Evolutionary conservation across 1,140 invertebrate genomes (phyloP), one percentile per base, ranked within the genome.

Genomic region (Coenobita brevimanus): DNA sequence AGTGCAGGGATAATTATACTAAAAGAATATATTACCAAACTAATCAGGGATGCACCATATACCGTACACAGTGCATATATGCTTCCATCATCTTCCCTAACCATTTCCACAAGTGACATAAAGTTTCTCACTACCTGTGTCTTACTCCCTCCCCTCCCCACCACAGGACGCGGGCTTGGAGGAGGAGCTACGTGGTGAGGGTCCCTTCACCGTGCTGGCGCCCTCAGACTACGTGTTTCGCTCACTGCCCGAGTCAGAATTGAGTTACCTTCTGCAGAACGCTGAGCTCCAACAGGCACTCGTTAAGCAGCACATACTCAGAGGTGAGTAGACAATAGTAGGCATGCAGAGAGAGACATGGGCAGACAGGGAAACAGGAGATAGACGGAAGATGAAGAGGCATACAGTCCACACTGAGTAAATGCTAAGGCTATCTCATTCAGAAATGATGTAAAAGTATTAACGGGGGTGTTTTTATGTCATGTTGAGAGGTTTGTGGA

Each of bases 261-360:
- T 94, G 21, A 91, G 93, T 62, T 90, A 91, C 33, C 78, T 94
- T 6, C 69, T 92, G 43, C 91, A 93, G 73, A 92, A 94, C 89
- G 92, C 92, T 50, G 92, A 93, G 3, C 92, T 93, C 69, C 93
- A 93, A 43, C 91, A 92, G 76, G 75, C 91, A 75, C 85, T 94
- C 21, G 89, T 94, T 43, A 93, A 93, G 89, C 92, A 92, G 33
- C 94, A 94, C 90, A 92, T 94, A 36, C 89, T 94, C 30, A 92
- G 92, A 91, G 93, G 89, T 83, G 62, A 30, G 73, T 6, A 10
- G 15, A 13, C n/a, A 30, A 50, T 8, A 50, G n/a, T 41, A 27
- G 62, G 36, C 33, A 30, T n/a, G 17, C 57, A 54, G 4, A 46
- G 8, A 27, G 30, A 73, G 64, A 79, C 27, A 69, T 43, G 46